phyloP scores from a whole-genome alignment of 1,140 invertebrate species.

The Popillia japonica region DNA sequence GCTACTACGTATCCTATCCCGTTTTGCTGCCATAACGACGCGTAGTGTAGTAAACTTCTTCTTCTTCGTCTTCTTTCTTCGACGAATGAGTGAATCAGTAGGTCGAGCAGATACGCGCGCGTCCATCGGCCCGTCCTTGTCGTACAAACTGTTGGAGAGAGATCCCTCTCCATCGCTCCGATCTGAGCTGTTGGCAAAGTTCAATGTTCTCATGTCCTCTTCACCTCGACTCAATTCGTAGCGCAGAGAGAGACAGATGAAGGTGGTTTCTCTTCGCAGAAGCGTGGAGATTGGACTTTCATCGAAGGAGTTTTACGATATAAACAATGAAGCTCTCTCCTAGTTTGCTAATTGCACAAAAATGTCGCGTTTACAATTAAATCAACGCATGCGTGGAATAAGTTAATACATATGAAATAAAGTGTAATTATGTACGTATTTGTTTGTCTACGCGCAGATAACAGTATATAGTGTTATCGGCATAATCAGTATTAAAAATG shows the following conservation, averaged over 20 bases:
- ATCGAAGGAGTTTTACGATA: constrained; percentile 14
- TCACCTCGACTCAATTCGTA: constrained; percentile 5
- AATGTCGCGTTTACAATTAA: background rate
- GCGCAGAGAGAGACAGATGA: background rate
- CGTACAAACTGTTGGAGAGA: background rate
- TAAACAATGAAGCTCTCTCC: constrained; percentile 11
- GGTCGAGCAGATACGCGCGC: constrained; percentile 1
- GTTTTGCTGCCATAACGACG: background rate
- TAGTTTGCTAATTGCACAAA: constrained; percentile 6
- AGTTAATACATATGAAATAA: background rate
- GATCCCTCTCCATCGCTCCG: background rate
- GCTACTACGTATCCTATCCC: background rate
- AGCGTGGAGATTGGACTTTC: constrained; percentile 9
- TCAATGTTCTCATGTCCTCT: constrained; percentile 14
- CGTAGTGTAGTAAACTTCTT: constrained; percentile 2
- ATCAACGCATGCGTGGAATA: background rate
- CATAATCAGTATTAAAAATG: too few relatives aligned
- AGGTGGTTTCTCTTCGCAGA: constrained; percentile 2
- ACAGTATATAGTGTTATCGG: too few relatives aligned
- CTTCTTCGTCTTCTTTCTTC: background rate
- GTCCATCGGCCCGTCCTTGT: background rate
- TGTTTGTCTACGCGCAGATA: too few relatives aligned
- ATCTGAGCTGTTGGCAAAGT: constrained; percentile 1
- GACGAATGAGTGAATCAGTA: constrained; percentile 17
- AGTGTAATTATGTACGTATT: too few relatives aligned